These are phyloP conservation scores for Drosophila peninsularis DNA, from an alignment of 2,888 invertebrate species.

Conservation along the genomic window DNA sequence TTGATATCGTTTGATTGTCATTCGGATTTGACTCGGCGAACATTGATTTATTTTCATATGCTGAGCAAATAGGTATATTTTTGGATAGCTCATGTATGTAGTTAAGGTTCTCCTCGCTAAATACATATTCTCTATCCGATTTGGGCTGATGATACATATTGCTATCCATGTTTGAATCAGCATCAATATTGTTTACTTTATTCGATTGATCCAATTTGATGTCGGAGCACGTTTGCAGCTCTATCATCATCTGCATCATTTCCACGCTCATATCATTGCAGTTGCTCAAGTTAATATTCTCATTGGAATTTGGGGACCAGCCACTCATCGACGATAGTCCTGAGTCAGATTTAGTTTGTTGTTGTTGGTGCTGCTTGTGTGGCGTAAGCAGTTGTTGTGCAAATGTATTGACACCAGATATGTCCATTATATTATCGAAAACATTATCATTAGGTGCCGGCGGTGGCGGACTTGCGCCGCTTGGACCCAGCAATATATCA, in stretches of 20 bases:
- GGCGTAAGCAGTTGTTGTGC: background rate
- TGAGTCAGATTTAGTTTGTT: constrained; percentile 91
- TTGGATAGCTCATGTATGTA: constrained; percentile 84
- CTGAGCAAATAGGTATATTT: constrained; percentile 84
- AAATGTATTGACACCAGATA: constrained; percentile 7
- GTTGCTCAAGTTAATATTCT: constrained; percentile 50
- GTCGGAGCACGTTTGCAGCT: background rate
- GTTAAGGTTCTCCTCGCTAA: constrained; percentile 84
- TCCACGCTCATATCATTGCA: constrained; percentile 49
- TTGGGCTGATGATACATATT: constrained; percentile 4
- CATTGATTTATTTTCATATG: constrained; percentile 84
- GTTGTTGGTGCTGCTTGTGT: constrained; percentile 22
- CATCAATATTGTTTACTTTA: constrained; percentile 3
- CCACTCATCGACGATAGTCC: constrained; percentile 95
- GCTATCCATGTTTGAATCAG: constrained; percentile 1
- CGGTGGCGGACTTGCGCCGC: constrained; percentile 91
- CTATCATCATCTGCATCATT: constrained; percentile 46
- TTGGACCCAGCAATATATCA: constrained; percentile 69
- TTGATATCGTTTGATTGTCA: constrained; percentile 42
- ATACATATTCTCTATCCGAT: constrained; percentile 67
- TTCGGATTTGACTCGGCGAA: constrained; percentile 62
- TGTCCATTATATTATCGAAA: constrained; percentile 38
- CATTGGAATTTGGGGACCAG: constrained; percentile 90
- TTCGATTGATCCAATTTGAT: background rate
- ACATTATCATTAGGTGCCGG: constrained; percentile 90